Base-by-base conservation (phyloP, 64 coral and sea anemone genomes). In the Montipora cactus region DNA sequence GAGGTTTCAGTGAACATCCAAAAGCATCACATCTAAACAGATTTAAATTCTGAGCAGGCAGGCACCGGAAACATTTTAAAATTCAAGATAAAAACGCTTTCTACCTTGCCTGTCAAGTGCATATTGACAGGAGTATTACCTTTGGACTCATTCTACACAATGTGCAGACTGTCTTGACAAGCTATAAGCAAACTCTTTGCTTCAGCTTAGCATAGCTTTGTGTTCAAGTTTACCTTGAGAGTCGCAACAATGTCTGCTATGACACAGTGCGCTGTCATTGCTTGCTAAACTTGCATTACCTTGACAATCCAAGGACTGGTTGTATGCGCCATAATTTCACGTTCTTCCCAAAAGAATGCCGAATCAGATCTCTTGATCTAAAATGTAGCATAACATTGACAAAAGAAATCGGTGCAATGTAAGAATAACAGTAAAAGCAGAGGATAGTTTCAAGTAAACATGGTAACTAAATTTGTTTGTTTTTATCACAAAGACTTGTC, bases 311-410 rank as follows among this genome's bases (percentile, higher is more conserved):
- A 99, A 6, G 77, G 37, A 92, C 98, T 99, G 44, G 92, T 94
- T 18, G 94, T 96, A 62, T 99, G 95, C 2, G 98, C 98, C 98
- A 99, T 99, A 49, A 99, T 99, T 44, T 99, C 98, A 44, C 98
- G 83, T 22, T 99, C 98, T 22, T 99, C 98, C 98, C 98, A 99
- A 80, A 99, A 99, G 76, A 99, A 99, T 19, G 98, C 98, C 55
- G 98, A 99, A 76, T 99, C 98, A 47, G 98, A 99, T 37, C 98
- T 87, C 67, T 99, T 99, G 11, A 99, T 96, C 98, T 98, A 72
- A 73, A 52, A 58, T 20, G 48, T 77, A 8, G 22, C 53, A 71
- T 1, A 86, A 86, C 5, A 86, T 0, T 1, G 19, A 7, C 10
- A 44, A 45, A 10, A 15, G 68, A 71, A 71, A 23, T 71, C 18